Base-by-base conservation (phyloP, 2,113 vertebrate genomes). In the Grammomys surdaster region DNA sequence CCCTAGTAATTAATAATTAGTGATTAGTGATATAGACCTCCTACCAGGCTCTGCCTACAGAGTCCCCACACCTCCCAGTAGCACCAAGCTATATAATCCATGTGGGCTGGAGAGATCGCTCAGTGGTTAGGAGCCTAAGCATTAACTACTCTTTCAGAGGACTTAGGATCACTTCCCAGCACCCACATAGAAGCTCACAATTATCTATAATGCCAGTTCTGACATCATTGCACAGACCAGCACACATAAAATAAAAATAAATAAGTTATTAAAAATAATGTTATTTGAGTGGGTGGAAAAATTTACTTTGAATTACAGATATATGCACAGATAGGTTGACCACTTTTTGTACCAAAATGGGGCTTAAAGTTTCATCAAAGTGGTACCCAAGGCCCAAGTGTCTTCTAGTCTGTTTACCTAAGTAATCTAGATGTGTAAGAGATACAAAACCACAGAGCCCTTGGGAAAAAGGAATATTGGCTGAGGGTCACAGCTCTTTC, bases 261-360 rank as follows among this genome's bases (percentile, higher is more conserved):
- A 69, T 33, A 69, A 33, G 2, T 69, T 16, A 69, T 16, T 69
- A 33, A 69, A 69, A 69, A 33, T 33, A 65, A 4, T 78, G 43
- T 56, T 65, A 84, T 10, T 26, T 91, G 26, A 28, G 70, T 78
- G 60, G 13, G n/a, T 72, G 54, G 1, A 28, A 94, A n/a, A 60
- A 69, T 16, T n/a, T 22, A 76, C 67, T 90, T 93, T 95, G 28
- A 19, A 60, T 95, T 89, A 43, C 56, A 90, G 28, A 89, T 22
- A 13, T 5, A 63, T 26, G 5, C 0, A 6, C 48, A 46, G 56
- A 54, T 91, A 81, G 58, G 54, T 12, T 33, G 69, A 72, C 28
- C 11, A 88, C 69, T 72, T 90, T 56, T 5, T 81, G n/a, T 77
- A 11, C 14, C 40, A 67, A 56, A n/a, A 5, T 33, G 20, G 87